Evolutionary conservation across 2,113 vertebrate species (phyloP), one percentile per base, ranked within the genome.

Genomic region (Hyaena hyaena): DNA sequence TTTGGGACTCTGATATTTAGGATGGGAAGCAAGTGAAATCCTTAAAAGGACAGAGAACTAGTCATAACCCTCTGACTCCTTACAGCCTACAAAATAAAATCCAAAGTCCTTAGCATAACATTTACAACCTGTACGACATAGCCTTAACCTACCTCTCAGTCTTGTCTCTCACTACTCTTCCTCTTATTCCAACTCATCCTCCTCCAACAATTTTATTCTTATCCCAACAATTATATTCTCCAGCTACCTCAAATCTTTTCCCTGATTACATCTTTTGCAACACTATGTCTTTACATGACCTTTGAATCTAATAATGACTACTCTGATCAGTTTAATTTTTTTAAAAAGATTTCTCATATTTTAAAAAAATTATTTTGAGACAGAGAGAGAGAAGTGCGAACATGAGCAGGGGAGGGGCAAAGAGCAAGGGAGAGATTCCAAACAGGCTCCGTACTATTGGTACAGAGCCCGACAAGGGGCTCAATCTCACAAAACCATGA

Each of bases 11-110:
- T 7, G 15, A 48, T 69, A 89, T 76, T 88, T 81, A 95, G 50
- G 61, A 89, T 89, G 19, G 10, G 53, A 90, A 91, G 92, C 35
- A 19, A 96, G 43, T 4, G 45, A 96, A 96, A 85, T 92, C 73
- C 45, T 69, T 76, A 69, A 61, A 39, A 58, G 24, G 24, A 74
- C 6, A 58, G 61, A 92, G 35, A 88, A 69, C 26, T 55, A 69
- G 76, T 31, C 77, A 83, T 33, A 58, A 83, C 24, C 50, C 63
- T 65, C 58, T 95, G 55, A 50, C 19, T 92, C 48, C 48, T 93
- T 53, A 63, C 16, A 33, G 58, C 33, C 39, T 81, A 71, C 68
- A 95, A n/a, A 66, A 71, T 71, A 93, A 93, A 92, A 83, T 48
- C 69, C 31, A 45, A 96, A 61, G 55, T 43, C 68, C 45, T 92